These are phyloP conservation scores for Drosophila siamana DNA, from an alignment of 2,888 invertebrate species.

Conservation along the genomic window DNA sequence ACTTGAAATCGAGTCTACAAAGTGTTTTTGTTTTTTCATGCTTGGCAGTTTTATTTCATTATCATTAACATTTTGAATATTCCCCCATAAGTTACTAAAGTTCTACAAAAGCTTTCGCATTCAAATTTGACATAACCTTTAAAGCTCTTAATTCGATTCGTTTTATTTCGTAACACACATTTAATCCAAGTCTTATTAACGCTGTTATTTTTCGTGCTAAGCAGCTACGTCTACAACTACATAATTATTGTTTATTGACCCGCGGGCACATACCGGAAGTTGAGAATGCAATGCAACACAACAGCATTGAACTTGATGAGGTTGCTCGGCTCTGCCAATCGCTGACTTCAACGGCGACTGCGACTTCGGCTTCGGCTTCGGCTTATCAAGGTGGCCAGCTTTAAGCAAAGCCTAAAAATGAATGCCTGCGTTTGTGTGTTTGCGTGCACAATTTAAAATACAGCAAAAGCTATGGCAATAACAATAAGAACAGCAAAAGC, in stretches of 20 bases:
- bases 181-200: slow-evolving; percentile 25
- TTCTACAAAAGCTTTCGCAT: not conserved
- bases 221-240: slow-evolving; percentile 26
- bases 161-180: slow-evolving; percentile 20
- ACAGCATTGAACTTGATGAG: slow-evolving; percentile 72
- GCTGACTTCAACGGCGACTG: slow-evolving; percentile 28
- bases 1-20: slow-evolving; percentile 5
- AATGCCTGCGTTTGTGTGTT: not conserved
- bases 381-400: slow-evolving; percentile 76
- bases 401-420: slow-evolving; percentile 46
- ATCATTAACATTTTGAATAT: not conserved
- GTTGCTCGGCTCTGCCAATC: slow-evolving; percentile 22
- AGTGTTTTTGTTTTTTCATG: not conserved
- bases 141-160: slow-evolving; percentile 28
- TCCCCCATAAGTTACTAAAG: not conserved
- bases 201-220: slow-evolving; percentile 20
- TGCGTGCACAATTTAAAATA: slow-evolving; percentile 50
- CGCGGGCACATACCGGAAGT: slow-evolving; percentile 59
- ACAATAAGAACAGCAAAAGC: slow-evolving; percentile 33
- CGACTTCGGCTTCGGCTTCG: slow-evolving; percentile 12
- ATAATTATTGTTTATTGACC: slow-evolving; percentile 66
- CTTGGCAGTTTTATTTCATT: not conserved
- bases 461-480: slow-evolving; percentile 22
- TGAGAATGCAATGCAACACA: slow-evolving; percentile 59
- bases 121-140: slow-evolving; percentile 45